Base-by-base conservation (phyloP, 1,140 invertebrate genomes). In the Homarus americanus region DNA sequence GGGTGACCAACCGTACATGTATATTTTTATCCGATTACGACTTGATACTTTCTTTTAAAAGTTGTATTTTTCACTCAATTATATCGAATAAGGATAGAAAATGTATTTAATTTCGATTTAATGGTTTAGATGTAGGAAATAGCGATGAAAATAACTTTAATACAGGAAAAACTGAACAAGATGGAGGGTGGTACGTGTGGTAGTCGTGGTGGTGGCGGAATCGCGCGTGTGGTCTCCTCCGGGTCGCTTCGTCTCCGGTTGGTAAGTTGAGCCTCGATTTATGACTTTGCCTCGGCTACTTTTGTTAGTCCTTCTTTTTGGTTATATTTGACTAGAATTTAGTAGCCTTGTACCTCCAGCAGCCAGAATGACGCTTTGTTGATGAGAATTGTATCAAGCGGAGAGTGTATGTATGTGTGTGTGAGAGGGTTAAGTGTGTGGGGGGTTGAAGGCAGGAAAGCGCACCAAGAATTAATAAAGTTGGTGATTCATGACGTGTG, bases 261-360 rank as follows among this genome's bases (percentile, higher is more conserved):
- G 83, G 84, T 87, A 87, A 87, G 84, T 87, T 87, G 84, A 87
- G 84, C 84, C 84, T 34, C 72, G 84, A 87, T 87, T 87, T 87
- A 87, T 87, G 73, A 44, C 32, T 63, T 58, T 87, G 40, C 49
- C 58, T 73, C 75, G 69, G 73, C 72, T 78, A 63, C 84, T 87
- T 63, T 78, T 87, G 72, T 78, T 76, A 73, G 49, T 78, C 41
- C 72, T 75, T 78, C 84, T 53, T 58, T 58, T 53, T 76, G 72
- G 72, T 53, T 78, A 58, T 76, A 87, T 87, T 78, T 87, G 84
- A 78, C 49, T 58, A 53, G 44, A 78, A 87, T 87, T 78, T 58
- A 78, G 40, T 76, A 44, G 75, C n/a, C 36, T 49, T 36, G 44
- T 78, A 53, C 17, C 41, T 34, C 24, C n/a, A n/a, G n/a, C 41